Evolutionary conservation across 37 sponge, comb jelly and placozoan genomes (phyloP), one percentile per base, ranked within the genome.

Genomic region (Amphimedon queenslandica): DNA sequence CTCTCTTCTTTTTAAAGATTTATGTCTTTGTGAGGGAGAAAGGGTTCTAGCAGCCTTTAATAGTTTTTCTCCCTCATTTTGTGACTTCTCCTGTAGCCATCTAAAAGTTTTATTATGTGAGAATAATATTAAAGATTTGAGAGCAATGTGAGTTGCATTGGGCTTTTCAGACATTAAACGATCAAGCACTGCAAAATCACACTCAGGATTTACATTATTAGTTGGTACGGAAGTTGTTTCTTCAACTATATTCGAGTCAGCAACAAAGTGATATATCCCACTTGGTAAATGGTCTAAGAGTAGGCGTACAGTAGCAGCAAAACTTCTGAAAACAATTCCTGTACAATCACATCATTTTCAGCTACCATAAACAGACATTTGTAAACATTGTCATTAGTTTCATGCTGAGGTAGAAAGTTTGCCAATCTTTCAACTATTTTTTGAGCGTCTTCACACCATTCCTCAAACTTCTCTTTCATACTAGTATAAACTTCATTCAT

Each of bases 61-160:
- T 16, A 79, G 66, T 42, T 40, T 58, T 25, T 70, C 41, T 40
- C 55, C 40, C 2, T 70, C 72, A 3, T 63, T 53, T 10, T 16
- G 10, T 39, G 80, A 32, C 31, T 79, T 42, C 33, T 37, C 1
- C 5, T 79, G 51, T 24, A 60, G 28, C 80, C 80, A 79, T 10
- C 3, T n/a, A 6, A 64, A 61, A 25, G 80, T 79, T 40, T 71
- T 70, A 31, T 79, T 79, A 34, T 79, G 80, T 18, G 72, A 79
- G 63, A 51, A 79, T 4, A 67, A 16, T 23, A 78, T 55, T 37
- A 78, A 21, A n/a, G 79, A 78, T 32, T 78, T 70, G 10, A 78
- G 64, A 31, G 79, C 79, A 78, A 65, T 78, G 33, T 66, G 70
- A 32, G 64, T 78, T 69, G 79, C 79, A 78, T 78, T 78, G 55